Evolutionary conservation across 2,113 vertebrate genomes (phyloP).

Genomic region (Callochromis pleurospilus): DNA sequence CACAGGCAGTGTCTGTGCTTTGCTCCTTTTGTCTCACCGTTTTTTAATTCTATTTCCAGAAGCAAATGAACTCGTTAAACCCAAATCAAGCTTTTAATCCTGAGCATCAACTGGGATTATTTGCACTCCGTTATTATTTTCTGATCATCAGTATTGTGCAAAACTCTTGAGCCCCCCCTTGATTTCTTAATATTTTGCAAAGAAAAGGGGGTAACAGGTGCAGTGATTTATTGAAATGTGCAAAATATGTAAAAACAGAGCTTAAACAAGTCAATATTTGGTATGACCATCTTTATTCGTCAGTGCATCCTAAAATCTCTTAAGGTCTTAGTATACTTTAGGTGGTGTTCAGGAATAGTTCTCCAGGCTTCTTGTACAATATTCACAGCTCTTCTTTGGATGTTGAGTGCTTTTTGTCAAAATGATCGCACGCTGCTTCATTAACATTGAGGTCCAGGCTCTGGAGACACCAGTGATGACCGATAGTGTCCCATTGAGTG

Average conservation of each 20-base stretch:
- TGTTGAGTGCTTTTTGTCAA: background rate
- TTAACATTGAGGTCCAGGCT: background rate
- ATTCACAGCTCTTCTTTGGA: background rate
- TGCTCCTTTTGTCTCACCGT: background rate
- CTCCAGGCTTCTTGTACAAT: background rate
- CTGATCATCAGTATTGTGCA: background rate
- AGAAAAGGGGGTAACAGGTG: background rate
- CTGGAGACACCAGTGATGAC: background rate
- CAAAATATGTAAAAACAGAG: background rate
- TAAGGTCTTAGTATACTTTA: background rate
- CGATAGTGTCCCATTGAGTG: background rate
- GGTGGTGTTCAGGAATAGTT: background rate
- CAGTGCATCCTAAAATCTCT: background rate
- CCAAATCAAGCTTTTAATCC: background rate
- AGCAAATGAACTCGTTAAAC: constrained; percentile 13
- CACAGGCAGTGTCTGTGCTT: background rate
- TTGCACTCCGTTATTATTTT: background rate
- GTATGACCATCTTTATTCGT: background rate
- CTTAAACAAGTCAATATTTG: background rate
- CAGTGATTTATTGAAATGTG: background rate
- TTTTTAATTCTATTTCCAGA: constrained; percentile 32
- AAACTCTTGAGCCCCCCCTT: background rate
- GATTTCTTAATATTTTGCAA: background rate
- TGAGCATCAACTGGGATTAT: background rate
- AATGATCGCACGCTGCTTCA: background rate